phyloP scores from a whole-genome alignment of 2,888 invertebrate genomes.

The Steinernema carpocapsae region DNA sequence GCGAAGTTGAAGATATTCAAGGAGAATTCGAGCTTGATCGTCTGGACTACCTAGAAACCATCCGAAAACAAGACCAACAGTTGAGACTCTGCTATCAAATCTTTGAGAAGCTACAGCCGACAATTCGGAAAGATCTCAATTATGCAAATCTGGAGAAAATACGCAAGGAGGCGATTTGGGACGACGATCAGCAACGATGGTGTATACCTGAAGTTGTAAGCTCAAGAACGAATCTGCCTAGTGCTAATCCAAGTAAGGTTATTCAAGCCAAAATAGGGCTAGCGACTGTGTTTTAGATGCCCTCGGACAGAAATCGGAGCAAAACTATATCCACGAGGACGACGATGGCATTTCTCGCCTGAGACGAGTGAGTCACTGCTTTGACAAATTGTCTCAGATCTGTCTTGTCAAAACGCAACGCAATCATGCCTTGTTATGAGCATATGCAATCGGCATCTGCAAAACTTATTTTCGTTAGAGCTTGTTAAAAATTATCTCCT shows the following conservation, averaged over 20 bases:
- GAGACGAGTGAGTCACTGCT: slow-evolving; percentile 40
- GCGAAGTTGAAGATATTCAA: slow-evolving; percentile 80
- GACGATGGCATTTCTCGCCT: slow-evolving; percentile 60
- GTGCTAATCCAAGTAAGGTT: slow-evolving; percentile 67
- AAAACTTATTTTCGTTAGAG: no score
- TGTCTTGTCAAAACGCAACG: no score
- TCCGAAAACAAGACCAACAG: slow-evolving; percentile 78
- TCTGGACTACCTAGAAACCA: slow-evolving; percentile 83
- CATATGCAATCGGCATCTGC: no score
- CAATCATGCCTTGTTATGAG: no score
- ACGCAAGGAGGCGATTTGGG: slow-evolving; percentile 78
- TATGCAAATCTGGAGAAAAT: slow-evolving; percentile 76
- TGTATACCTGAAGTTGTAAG: slow-evolving; percentile 77
- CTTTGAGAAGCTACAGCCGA: slow-evolving; percentile 74
- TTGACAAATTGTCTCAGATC: neutral
- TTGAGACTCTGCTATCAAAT: slow-evolving; percentile 75
- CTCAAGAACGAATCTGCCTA: slow-evolving; percentile 77
- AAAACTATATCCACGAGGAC: slow-evolving; percentile 36
- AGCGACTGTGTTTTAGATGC: neutral
- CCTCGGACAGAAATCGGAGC: slow-evolving; percentile 35
- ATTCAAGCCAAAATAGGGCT: neutral
- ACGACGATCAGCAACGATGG: slow-evolving; percentile 79
- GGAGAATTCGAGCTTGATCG: slow-evolving; percentile 82
- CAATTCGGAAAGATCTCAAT: slow-evolving; percentile 79
- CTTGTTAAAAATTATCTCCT: no score